Percentiles rank a stretch among this genome's conserved stretches.
These are phyloP conservation scores for Mandrillus leucophaeus DNA, from an alignment of 2,113 vertebrate species.

Conservation along the genomic window DNA sequence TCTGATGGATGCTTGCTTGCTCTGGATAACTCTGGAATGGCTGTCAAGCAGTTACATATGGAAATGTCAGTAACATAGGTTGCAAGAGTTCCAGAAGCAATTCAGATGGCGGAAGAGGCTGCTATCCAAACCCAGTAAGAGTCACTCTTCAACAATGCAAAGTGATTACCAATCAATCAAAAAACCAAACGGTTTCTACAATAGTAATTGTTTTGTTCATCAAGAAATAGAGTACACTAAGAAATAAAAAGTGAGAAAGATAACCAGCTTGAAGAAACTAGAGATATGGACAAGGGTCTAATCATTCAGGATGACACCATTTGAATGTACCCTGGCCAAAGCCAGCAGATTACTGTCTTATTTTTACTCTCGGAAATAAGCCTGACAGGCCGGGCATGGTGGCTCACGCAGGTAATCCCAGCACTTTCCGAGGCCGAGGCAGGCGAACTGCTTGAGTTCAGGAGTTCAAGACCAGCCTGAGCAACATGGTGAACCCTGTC, in stretches of 20 bases:
- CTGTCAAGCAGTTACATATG: constrained; percentile 39
- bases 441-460: too few relatives aligned
- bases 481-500: too few relatives aligned
- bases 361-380: background rate
- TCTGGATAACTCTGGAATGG: constrained; percentile 6
- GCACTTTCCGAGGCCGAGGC: too few relatives aligned
- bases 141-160: constrained; percentile 41
- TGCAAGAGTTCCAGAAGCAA: constrained; percentile 63
- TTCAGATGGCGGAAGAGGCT: constrained; percentile 60
- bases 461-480: too few relatives aligned
- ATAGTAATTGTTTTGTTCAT: constrained; percentile 23
- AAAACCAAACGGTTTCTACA: constrained; percentile 53
- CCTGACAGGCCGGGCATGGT: background rate
- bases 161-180: constrained; percentile 11
- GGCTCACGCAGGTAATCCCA: too few relatives aligned
- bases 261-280: background rate
- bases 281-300: background rate
- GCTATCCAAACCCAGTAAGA: constrained; percentile 43
- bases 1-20: background rate
- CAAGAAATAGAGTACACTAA: background rate
- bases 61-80: constrained; percentile 21
- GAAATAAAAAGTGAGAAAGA: background rate
- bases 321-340: background rate
- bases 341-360: background rate
- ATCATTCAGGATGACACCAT: background rate